These are phyloP conservation scores for Heterotis niloticus DNA, from an alignment of 2,113 vertebrate genomes.

Conservation along the genomic window DNA sequence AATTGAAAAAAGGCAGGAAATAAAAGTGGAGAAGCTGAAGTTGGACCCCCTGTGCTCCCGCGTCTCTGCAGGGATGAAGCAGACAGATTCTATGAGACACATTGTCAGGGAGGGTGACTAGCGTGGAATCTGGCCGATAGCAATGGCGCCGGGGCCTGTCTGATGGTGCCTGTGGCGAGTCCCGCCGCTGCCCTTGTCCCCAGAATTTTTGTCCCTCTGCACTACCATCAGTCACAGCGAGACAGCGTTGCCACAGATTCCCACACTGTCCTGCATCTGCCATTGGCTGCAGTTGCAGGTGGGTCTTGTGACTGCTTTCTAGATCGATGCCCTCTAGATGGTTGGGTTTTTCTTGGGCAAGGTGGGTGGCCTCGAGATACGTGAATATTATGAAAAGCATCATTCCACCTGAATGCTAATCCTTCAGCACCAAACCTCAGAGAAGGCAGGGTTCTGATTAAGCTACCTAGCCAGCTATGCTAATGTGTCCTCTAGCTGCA, in stretches of 20 bases:
- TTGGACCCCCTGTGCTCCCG: constrained; percentile 34
- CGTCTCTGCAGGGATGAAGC: constrained; percentile 21
- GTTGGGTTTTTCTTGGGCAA: too few relatives aligned
- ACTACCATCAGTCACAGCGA: neutral
- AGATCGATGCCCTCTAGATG: too few relatives aligned
- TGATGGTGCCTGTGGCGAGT: neutral
- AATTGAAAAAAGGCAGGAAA: constrained; percentile 43
- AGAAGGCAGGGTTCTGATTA: too few relatives aligned
- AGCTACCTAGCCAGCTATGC: too few relatives aligned
- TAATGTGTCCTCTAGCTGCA: too few relatives aligned
- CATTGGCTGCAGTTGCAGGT: neutral
- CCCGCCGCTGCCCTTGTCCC: neutral
- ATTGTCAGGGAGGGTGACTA: neutral
- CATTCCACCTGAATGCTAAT: too few relatives aligned
- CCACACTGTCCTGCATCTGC: neutral
- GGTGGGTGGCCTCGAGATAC: too few relatives aligned
- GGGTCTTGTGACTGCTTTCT: too few relatives aligned
- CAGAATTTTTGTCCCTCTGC: neutral
- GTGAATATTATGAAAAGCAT: too few relatives aligned
- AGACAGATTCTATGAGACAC: neutral
- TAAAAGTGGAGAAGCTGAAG: constrained; percentile 25
- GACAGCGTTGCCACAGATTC: too few relatives aligned
- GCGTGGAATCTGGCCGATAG: neutral
- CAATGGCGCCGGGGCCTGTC: neutral
- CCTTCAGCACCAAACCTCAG: too few relatives aligned